Conservation (phyloP, 2,797 vertebrate genomes). For the Chelmon rostratus region DNA sequence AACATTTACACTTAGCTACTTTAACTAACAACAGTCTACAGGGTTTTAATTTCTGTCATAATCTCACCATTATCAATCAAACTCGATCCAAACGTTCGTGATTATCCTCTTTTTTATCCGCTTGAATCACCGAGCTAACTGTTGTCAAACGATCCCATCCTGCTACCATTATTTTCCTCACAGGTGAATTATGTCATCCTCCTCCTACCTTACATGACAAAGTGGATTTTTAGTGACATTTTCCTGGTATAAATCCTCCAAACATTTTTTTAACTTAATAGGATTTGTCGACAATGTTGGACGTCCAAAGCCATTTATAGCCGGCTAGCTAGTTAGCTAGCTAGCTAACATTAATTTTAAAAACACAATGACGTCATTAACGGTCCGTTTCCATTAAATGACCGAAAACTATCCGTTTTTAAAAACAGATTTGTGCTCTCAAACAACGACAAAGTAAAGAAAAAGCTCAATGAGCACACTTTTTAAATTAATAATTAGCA, state of each 20-base stretch:
- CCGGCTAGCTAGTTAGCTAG: neutral
- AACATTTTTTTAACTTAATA: too few species aligned
- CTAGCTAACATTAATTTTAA: neutral
- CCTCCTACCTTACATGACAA: neutral
- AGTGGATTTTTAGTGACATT: neutral
- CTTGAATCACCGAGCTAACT: neutral
- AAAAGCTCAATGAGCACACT: neutral
- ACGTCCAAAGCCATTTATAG: neutral
- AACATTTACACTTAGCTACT: neutral
- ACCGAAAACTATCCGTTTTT: neutral
- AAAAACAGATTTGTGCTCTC: neutral
- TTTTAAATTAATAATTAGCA: neutral
- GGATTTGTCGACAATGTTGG: neutral
- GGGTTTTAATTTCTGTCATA: neutral
- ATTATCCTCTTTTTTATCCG: conserved; percentile 2
- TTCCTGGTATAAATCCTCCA: neutral
- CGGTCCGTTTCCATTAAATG: fast-evolving
- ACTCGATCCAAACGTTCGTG: neutral
- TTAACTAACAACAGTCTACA: neutral
- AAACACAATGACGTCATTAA: neutral
- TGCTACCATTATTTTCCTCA: neutral
- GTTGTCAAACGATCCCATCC: neutral
- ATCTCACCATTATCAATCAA: neutral
- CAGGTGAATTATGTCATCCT: neutral
- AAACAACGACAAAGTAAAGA: neutral